A percentile compares a stretch with the other conserved stretches of the same genome.
Conservation (phyloP, 2,113 vertebrate species). For the Bothrops jararaca region DNA sequence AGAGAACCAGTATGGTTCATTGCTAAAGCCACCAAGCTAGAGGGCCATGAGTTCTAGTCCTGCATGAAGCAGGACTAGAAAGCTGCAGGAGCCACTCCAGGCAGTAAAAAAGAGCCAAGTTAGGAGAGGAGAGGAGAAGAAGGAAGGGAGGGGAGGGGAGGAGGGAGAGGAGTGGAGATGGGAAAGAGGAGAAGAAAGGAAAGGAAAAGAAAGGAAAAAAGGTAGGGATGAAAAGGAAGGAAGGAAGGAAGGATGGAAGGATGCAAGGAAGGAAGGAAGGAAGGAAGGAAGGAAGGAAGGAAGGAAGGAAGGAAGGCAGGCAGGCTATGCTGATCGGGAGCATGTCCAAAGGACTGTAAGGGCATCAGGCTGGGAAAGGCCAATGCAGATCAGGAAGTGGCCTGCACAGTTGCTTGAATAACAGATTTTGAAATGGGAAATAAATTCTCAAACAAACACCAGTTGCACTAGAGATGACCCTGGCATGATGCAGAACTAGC, state of each 20-base stretch:
- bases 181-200: not conserved
- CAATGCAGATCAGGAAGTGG: constrained; percentile 45
- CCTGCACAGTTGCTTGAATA: constrained; percentile 56
- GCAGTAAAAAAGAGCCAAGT: not conserved
- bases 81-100: not conserved
- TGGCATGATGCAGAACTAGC: constrained; percentile 42
- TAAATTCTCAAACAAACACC: constrained; percentile 54
- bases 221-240: not conserved
- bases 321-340: not conserved
- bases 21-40: not conserved
- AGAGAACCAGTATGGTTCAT: not conserved
- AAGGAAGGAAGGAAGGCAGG: not conserved
- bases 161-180: no score
- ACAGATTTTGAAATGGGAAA: constrained; percentile 57
- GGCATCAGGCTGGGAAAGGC: not conserved
- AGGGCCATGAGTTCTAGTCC: not conserved
- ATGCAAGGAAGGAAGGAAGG: no score
- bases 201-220: rapidly evolving
- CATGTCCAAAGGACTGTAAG: not conserved
- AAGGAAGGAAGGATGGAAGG: no score
- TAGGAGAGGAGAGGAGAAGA: no score
- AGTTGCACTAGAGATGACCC: constrained; percentile 62
- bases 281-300: not conserved
- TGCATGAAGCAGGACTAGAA: not conserved
- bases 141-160: no score